Conservation (phyloP, 2,113 vertebrate species). For the Plecturocebus donacophilus region DNA sequence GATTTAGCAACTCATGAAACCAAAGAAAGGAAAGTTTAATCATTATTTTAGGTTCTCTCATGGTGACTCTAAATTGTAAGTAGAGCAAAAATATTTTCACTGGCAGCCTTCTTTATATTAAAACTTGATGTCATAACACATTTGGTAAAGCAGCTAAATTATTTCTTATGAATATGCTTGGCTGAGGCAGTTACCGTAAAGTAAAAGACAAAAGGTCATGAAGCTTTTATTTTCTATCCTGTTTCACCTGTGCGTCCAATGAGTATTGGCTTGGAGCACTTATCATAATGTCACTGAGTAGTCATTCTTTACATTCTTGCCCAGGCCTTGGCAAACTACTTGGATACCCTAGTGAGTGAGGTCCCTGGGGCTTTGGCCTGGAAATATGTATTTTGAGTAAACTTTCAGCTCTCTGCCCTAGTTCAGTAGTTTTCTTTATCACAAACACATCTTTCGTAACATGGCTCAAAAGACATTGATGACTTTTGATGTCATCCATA, state of each 20-base stretch:
- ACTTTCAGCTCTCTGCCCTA: not conserved
- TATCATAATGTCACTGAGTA: not conserved
- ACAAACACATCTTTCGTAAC: not conserved
- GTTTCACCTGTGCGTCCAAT: not conserved
- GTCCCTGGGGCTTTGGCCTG: not conserved
- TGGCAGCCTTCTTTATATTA: not conserved
- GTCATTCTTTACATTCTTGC: not conserved
- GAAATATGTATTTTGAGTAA: not conserved
- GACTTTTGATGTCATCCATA: not conserved
- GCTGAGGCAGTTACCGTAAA: not conserved
- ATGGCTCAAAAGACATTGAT: not conserved
- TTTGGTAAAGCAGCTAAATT: not conserved
- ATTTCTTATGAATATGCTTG: not conserved
- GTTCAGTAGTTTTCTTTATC: not conserved
- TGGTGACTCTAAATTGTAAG: not conserved
- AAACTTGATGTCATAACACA: not conserved
- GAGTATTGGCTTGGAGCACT: not conserved
- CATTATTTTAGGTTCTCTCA: not conserved
- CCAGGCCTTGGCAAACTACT: not conserved
- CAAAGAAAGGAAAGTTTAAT: not conserved
- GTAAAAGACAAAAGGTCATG: not conserved
- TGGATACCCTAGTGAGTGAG: not conserved
- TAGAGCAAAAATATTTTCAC: not conserved
- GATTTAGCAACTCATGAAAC: constrained; percentile 16
- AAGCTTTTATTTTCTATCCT: not conserved